Evolutionary conservation across 2,797 vertebrate species (phyloP).

Genomic region (Sparus aurata): DNA sequence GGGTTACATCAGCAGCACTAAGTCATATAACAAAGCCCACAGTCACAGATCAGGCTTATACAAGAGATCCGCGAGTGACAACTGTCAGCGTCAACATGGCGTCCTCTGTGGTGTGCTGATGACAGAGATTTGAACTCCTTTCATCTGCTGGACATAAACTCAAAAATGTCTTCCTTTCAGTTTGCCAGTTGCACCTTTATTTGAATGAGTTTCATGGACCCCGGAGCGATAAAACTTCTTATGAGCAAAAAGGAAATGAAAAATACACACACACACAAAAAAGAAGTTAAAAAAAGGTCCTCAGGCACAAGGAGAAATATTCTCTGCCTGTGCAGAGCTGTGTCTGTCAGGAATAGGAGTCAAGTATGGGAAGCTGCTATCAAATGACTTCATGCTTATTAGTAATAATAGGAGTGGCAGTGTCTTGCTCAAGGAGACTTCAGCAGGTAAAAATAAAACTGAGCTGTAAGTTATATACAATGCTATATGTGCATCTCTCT

Average conservation of each 20-base stretch:
- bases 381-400: slow-evolving; percentile 48
- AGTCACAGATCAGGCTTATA: slow-evolving; percentile 74
- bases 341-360: slow-evolving; percentile 51
- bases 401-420: slow-evolving; percentile 28
- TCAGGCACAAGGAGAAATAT: slow-evolving; percentile 39
- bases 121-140: slow-evolving; percentile 44
- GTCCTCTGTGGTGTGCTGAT: slow-evolving; percentile 33
- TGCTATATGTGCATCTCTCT: slow-evolving; percentile 11
- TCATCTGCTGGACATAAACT: slow-evolving; percentile 50
- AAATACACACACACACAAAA: slow-evolving; percentile 16
- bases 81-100: slow-evolving; percentile 49
- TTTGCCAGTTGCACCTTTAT: slow-evolving; percentile 52
- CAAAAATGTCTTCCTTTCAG: slow-evolving; percentile 46
- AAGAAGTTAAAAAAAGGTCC: slow-evolving; percentile 29
- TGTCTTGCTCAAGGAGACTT: slow-evolving; percentile 35
- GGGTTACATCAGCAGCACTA: slow-evolving; percentile 72
- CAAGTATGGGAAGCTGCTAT: slow-evolving; percentile 18
- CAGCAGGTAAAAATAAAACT: slow-evolving; percentile 5
- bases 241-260: slow-evolving; percentile 61
- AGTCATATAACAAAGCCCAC: slow-evolving; percentile 73
- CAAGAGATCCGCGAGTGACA: slow-evolving; percentile 54
- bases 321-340: slow-evolving; percentile 31
- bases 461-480: slow-evolving; percentile 3
- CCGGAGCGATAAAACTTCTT: slow-evolving; percentile 45
- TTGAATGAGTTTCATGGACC: slow-evolving; percentile 43